phyloP scores from a whole-genome alignment of 2,888 invertebrate species.

The Stramonita haemastoma region DNA sequence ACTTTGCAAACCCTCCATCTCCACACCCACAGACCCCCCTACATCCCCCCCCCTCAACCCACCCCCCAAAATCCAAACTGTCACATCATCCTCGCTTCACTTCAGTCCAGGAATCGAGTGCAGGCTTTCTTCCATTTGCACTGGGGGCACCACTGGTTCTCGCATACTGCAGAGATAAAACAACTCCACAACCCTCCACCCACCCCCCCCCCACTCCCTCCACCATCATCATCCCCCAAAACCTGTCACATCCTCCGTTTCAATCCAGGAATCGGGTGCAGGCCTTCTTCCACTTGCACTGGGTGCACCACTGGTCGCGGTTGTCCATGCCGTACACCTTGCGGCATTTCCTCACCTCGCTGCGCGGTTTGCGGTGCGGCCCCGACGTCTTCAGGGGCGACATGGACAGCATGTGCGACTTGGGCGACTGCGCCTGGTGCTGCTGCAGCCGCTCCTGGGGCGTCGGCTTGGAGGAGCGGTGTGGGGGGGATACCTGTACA shows the following conservation, averaged over 20 bases:
- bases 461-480: conserved; percentile 54
- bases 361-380: conserved; percentile 81
- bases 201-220: not conserved
- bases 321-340: conserved; percentile 99
- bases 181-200: not conserved
- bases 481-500: conserved; percentile 61
- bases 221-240: not conserved
- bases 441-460: conserved; percentile 69
- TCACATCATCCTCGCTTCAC: not conserved
- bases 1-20: too few relatives aligned
- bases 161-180: not conserved
- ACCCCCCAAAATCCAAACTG: too few relatives aligned
- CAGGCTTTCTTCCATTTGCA: conserved; percentile 95
- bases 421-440: conserved; percentile 71
- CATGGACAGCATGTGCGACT: conserved; percentile 62
- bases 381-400: conserved; percentile 59
- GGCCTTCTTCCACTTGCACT: conserved; percentile 97
- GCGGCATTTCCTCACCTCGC: conserved; percentile 96
- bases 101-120: conserved; percentile 72
- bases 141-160: conserved; percentile 97
- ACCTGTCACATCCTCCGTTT: conserved; percentile 18
- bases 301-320: conserved; percentile 97
- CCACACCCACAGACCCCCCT: not conserved
- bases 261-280: conserved; percentile 75
- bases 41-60: too few relatives aligned